Base-by-base conservation (phyloP, 2,797 vertebrate genomes). In the Selene dorsalis region DNA sequence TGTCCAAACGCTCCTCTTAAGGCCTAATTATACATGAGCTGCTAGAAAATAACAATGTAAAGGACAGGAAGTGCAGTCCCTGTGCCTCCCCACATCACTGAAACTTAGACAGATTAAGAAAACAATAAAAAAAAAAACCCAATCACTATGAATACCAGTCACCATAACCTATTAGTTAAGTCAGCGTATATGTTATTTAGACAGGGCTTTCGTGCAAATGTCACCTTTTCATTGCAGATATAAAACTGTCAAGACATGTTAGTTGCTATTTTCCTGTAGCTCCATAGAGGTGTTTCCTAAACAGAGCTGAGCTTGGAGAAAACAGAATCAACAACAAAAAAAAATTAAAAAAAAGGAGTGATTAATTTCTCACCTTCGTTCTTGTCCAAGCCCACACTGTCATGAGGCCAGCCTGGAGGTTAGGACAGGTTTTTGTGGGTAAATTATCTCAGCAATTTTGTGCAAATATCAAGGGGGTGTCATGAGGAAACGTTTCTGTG, bases 11-110 rank as follows among this genome's bases (percentile, higher is more conserved):
- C 71, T 84, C 59, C 69, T 87, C 80, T 84, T 83, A 88, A 83
- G 73, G 74, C 65, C 87, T 91, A 92, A 90, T 92, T 92, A 89
- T 80, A 86, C 80, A 79, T 13, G 32, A 90, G 85, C 77, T 84
- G 82, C 83, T 79, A 83, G 79, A 77, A 74, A 86, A 67, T 74
- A 82, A 83, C 86, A 79, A 71, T 73, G 83, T 75, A 28, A 84
- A 80, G 65, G 66, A 80, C 82, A 85, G 59, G 75, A 78, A 84
- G 60, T 77, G 4, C 64, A 41, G 52, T 71, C 41, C n/a, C 53
- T 61, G 68, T 77, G 43, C 22, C 65, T 76, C 20, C 39, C 16
- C 13, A 78, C 77, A 52, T 77, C 64, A 18, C 30, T 22, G 32
- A 64, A 84, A 84, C 79, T 68, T 81, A 78, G 65, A 83, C 67